Evolutionary conservation across 2,888 invertebrate genomes (phyloP), one percentile per base, ranked within the genome.

Genomic region (Candidula unifasciata): DNA sequence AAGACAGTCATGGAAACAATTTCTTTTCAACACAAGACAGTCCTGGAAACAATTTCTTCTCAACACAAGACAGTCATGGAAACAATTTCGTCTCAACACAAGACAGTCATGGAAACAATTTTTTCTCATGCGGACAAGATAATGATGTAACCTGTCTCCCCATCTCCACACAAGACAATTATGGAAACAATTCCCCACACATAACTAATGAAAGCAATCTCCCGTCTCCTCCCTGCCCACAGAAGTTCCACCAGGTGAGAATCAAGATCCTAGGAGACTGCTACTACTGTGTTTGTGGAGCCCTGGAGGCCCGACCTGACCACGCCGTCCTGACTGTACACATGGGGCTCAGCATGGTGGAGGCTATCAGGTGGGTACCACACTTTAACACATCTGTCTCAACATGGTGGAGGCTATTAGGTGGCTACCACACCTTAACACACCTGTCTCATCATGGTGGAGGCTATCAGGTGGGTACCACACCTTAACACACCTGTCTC

Each of bases 181-280:
- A n/a, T n/a, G n/a, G n/a, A n/a, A n/a, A n/a, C n/a, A n/a, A n/a
- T n/a, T n/a, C n/a, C n/a, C n/a, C n/a, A n/a, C n/a, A n/a, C n/a
- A n/a, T n/a, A n/a, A n/a, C n/a, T n/a, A n/a, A n/a, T n/a, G n/a
- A n/a, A n/a, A 44, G 44, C 44, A 10, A 44, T 10, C 8, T 44
- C 44, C 13, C 44, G 13, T 44, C 44, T 44, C 44, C 44, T 13
- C 13, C 44, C 6, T 13, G 8, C 44, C 6, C 44, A 44, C 82
- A 97, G 97, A 97, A 96, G 95, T 98, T 98, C 94, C 96, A 98
- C 93, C 98, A 98, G 93, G 95, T 98, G 88, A 95, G 98, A 87
- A 98, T 98, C 91, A 98, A 98, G 95, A 98, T 98, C 93, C 95
- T 98, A 81, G 98, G 98, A 0, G 98, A 98, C 94, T 98, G 98